A percentile compares a stretch with the other conserved stretches of the same genome.
phyloP scores from a whole-genome alignment of 2,888 invertebrate species.

The Bimastos eiseni region DNA sequence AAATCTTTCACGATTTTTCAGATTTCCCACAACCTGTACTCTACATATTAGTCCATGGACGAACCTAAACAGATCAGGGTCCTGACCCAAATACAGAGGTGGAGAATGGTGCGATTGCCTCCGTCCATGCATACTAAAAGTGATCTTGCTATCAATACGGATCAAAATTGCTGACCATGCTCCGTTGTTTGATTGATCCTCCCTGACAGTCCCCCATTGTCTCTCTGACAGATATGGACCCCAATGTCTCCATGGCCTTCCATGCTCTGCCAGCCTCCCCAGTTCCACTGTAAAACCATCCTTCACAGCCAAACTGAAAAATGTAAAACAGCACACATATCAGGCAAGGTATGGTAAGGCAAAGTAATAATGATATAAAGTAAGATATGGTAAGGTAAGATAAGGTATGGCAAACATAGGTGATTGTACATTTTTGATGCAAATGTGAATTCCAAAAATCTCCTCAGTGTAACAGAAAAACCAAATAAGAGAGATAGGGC shows the following conservation, averaged over 20 bases:
- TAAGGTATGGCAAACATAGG: not conserved
- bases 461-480: too few relatives aligned
- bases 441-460: not conserved
- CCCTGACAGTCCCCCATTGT: constrained; percentile 62
- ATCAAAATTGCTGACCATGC: constrained; percentile 50
- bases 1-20: not conserved
- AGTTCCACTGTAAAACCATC: not conserved
- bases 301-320: not conserved
- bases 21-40: not conserved
- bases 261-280: not conserved
- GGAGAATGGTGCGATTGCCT: not conserved
- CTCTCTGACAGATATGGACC: constrained; percentile 61
- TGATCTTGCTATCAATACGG: not conserved
- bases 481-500: too few relatives aligned
- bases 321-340: not conserved
- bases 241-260: constrained; percentile 57
- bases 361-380: not conserved
- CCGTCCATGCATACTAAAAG: too few relatives aligned
- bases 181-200: constrained; percentile 59
- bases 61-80: not conserved
- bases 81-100: not conserved
- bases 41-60: not conserved
- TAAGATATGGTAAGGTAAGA: not conserved
- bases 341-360: not conserved
- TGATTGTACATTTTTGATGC: not conserved